These are phyloP conservation scores for Atta texana DNA, from an alignment of 1,140 invertebrate genomes.

Conservation along the genomic window DNA sequence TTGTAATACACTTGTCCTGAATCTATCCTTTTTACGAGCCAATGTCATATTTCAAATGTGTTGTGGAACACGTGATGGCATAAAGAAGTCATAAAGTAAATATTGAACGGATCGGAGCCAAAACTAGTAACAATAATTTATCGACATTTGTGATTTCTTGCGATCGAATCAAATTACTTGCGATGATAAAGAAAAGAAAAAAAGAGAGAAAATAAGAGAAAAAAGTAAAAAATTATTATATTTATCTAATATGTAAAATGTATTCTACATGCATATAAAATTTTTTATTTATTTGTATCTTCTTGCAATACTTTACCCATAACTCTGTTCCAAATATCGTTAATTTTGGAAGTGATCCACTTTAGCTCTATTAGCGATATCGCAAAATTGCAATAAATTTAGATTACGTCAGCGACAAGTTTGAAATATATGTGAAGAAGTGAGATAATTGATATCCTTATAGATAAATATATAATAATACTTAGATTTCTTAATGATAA, in stretches of 20 bases:
- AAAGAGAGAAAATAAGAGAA: not conserved
- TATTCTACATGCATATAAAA: not conserved
- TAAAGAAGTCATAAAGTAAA: conserved; percentile 23
- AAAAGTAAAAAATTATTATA: conserved; percentile 20
- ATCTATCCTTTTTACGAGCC: not conserved
- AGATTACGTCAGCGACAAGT: not conserved
- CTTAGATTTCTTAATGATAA: not conserved
- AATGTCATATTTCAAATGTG: conserved; percentile 19
- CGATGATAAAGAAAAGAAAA: not conserved
- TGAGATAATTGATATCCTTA: not conserved
- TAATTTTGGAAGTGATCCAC: conserved; percentile 3
- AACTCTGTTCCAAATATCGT: not conserved
- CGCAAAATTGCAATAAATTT: conserved; percentile 5
- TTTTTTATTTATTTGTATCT: not conserved
- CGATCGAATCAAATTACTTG: not conserved
- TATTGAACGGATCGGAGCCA: conserved; percentile 17
- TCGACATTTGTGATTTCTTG: not conserved
- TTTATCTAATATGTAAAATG: not conserved
- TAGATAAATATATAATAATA: not conserved
- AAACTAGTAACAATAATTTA: conserved; percentile 33
- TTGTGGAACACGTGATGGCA: not conserved
- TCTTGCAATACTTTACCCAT: not conserved
- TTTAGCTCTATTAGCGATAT: conserved; percentile 3
- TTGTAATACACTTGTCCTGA: not conserved
- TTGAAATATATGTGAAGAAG: conserved; percentile 1